Conservation (phyloP, 2,797 vertebrate species). For the Ibycter americanus region DNA sequence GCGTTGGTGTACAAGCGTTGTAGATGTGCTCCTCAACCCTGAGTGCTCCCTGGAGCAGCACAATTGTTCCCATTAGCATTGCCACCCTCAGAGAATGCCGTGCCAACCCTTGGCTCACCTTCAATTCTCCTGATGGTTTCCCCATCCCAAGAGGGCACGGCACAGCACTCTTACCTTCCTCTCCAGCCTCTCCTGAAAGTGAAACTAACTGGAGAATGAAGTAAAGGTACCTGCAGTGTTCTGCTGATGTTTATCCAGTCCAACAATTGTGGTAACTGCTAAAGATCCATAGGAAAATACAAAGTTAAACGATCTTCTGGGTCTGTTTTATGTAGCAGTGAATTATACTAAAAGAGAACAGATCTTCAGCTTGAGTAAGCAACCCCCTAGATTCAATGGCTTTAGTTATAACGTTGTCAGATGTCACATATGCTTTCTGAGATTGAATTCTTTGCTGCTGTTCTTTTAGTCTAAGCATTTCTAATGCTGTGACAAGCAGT, state of each 20-base stretch:
- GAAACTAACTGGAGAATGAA: background rate
- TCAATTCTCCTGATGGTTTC: background rate
- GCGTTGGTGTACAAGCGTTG: background rate
- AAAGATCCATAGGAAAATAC: background rate
- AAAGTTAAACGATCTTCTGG: background rate
- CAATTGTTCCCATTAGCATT: background rate
- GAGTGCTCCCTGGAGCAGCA: background rate
- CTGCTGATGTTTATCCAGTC: background rate
- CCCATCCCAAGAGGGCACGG: background rate
- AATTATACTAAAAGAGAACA: background rate
- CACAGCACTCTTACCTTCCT: background rate
- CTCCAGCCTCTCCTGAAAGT: background rate
- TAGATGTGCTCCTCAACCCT: background rate
- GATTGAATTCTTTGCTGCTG: background rate
- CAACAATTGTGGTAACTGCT: background rate
- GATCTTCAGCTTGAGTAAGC: background rate
- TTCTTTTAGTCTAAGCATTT: background rate
- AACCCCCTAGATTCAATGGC: background rate
- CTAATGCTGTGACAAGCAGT: background rate
- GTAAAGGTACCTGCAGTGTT: background rate
- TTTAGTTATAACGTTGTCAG: background rate
- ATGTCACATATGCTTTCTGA: background rate
- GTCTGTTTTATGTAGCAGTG: background rate
- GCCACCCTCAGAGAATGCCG: background rate
- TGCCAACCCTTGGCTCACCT: background rate